A percentile compares a stretch with the other conserved stretches of the same genome.
phyloP scores from a whole-genome alignment of 2,113 vertebrate species.

The Protomyctophum bolini region DNA sequence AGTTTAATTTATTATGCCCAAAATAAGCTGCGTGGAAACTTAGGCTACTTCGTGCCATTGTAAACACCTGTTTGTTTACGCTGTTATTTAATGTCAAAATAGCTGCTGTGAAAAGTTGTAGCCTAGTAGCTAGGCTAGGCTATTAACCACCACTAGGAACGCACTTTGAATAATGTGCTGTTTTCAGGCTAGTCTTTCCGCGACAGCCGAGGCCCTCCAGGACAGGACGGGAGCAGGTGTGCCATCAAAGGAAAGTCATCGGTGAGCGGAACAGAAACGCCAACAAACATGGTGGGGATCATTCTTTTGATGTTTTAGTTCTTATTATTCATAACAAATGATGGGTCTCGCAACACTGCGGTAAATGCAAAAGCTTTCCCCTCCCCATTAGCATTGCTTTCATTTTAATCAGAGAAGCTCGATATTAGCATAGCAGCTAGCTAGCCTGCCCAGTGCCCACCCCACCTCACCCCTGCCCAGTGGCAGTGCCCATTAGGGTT shows the following conservation, averaged over 20 bases:
- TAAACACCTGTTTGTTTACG: too few relatives aligned
- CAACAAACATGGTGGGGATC: constrained; percentile 4
- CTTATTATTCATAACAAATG: neutral
- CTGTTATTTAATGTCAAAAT: too few relatives aligned
- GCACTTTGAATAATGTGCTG: neutral
- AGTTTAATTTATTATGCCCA: too few relatives aligned
- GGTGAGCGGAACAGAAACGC: constrained; percentile 26
- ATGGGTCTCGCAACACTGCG: neutral
- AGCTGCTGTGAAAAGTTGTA: too few relatives aligned
- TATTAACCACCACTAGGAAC: neutral
- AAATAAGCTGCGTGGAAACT: too few relatives aligned
- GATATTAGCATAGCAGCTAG: too few relatives aligned
- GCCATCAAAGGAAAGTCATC: constrained; percentile 41
- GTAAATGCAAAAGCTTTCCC: neutral
- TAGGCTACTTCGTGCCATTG: too few relatives aligned
- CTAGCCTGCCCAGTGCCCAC: too few relatives aligned
- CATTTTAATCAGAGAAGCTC: too few relatives aligned
- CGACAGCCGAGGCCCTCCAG: constrained; percentile 29
- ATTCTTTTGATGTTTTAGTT: neutral
- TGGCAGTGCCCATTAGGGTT: too few relatives aligned
- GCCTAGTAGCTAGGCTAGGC: too few relatives aligned
- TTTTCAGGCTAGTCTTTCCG: constrained; percentile 19
- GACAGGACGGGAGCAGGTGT: constrained; percentile 52
- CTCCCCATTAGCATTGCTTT: neutral
- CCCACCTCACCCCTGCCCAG: too few relatives aligned